phyloP scores from a whole-genome alignment of 2,113 vertebrate species.

The Recurvirostra avosetta region DNA sequence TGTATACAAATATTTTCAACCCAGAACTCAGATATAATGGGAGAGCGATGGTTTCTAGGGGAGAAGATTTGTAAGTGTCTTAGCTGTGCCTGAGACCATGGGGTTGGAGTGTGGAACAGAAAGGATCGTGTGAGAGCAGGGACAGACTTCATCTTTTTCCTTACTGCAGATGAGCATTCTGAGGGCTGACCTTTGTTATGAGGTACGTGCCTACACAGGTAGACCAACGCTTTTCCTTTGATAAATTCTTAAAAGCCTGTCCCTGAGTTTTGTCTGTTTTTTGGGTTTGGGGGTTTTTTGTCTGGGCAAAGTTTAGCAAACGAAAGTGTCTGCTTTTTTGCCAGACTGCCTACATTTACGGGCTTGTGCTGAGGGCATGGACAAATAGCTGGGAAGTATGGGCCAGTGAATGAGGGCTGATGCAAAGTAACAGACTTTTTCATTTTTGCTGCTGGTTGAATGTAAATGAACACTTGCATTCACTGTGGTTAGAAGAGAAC shows the following conservation, averaged over 20 bases:
- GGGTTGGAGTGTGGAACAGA: not conserved
- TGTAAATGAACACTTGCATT: not conserved
- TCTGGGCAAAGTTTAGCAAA: not conserved
- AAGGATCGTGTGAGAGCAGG: fast-evolving
- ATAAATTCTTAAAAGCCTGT: not conserved
- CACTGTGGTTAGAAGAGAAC: not conserved
- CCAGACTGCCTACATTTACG: not conserved
- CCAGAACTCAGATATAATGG: not conserved
- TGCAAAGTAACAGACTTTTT: not conserved
- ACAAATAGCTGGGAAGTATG: not conserved
- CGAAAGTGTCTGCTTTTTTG: not conserved
- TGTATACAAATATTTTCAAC: not conserved
- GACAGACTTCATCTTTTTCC: not conserved
- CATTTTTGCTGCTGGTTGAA: not conserved
- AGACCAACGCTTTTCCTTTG: not conserved
- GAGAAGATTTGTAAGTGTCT: not conserved
- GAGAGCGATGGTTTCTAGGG: not conserved
- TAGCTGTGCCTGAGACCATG: not conserved
- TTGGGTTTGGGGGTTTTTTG: not conserved
- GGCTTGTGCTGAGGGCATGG: not conserved
- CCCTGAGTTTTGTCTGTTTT: not conserved
- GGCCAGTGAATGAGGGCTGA: not conserved
- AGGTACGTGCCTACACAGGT: not conserved
- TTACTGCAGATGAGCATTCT: not conserved
- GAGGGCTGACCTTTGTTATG: not conserved